Conservation (phyloP, 2,113 vertebrate genomes). For the pig (Sus scrofa) region T2T-Sscrofa CM000828.6:54988501-54989000, state of each 20-base stretch:
- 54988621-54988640: background rate
- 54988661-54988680: background rate
- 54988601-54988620: background rate
- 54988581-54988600: background rate
- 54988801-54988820: background rate
- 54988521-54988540: background rate
- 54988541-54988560: background rate
- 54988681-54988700: background rate
- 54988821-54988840: background rate
- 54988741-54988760: background rate
- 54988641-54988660: background rate
- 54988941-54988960: background rate
- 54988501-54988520: background rate
- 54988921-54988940: fast-evolving
- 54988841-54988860: background rate
- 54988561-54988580: background rate
- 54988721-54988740: slow-evolving; percentile 5
- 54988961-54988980: too few species aligned
- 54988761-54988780: background rate
- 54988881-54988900: slow-evolving; percentile 9
- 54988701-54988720: background rate
- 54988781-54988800: background rate
- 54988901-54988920: background rate
- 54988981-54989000: too few species aligned
- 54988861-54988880: background rate